Conservation (phyloP, 2,113 vertebrate genomes). For the Nannobrachium achirus region DNA sequence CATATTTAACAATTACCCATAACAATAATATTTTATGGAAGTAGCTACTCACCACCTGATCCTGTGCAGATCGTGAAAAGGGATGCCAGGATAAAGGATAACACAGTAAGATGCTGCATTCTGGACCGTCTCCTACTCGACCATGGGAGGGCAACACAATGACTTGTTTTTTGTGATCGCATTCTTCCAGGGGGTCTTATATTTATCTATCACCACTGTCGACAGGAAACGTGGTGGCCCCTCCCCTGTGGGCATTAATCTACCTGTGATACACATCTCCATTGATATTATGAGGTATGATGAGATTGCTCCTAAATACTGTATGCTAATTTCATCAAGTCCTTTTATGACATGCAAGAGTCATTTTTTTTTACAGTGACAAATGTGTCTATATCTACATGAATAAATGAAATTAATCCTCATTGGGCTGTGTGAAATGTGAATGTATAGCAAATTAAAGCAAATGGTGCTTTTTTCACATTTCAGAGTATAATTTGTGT, state of each 20-base stretch:
- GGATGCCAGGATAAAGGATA: slow-evolving; percentile 51
- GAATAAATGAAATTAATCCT: too few relatives aligned
- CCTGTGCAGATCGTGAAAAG: slow-evolving; percentile 52
- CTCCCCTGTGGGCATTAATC: slow-evolving; percentile 59
- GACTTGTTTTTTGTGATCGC: slow-evolving; percentile 57
- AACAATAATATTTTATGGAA: not conserved
- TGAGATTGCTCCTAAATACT: slow-evolving; percentile 1
- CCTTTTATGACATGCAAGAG: too few relatives aligned
- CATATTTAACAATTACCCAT: not conserved
- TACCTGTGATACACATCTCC: slow-evolving; percentile 54
- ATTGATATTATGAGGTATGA: slow-evolving; percentile 25
- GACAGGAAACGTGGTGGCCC: slow-evolving; percentile 62
- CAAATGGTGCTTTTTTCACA: too few relatives aligned
- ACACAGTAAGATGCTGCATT: slow-evolving; percentile 67
- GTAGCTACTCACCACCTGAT: slow-evolving; percentile 71
- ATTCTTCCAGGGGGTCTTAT: slow-evolving; percentile 73
- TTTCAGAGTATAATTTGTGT: too few relatives aligned
- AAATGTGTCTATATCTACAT: too few relatives aligned
- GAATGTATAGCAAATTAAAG: too few relatives aligned
- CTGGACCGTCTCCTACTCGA: slow-evolving; percentile 45
- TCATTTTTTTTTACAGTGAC: too few relatives aligned
- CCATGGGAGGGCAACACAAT: slow-evolving; percentile 33
- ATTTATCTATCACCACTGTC: slow-evolving; percentile 73
- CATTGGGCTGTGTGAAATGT: too few relatives aligned
- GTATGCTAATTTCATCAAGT: too few relatives aligned